Percentiles rank a stretch among this genome's conserved stretches.
Evolutionary conservation across 2,888 invertebrate species (phyloP).

Genomic region (Proisotoma minuta): DNA sequence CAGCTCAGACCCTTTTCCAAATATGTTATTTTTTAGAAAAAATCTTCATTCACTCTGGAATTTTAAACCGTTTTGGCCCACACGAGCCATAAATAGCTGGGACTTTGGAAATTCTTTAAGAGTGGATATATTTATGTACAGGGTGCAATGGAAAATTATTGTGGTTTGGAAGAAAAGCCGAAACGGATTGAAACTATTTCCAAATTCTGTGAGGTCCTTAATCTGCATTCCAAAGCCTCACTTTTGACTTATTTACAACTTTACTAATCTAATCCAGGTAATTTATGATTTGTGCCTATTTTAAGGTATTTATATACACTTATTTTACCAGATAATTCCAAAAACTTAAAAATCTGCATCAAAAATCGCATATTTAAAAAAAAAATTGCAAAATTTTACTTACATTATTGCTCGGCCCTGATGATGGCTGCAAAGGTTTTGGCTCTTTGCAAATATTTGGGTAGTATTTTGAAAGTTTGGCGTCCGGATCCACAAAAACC

Average conservation of each 20-base stretch:
- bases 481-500: conserved; percentile 89
- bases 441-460: conserved; percentile 71
- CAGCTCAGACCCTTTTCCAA: not conserved
- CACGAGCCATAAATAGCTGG: not conserved
- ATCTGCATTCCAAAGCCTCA: too few relatives aligned
- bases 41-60: not conserved
- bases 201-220: conserved; percentile 10
- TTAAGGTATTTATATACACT: too few relatives aligned
- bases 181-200: not conserved
- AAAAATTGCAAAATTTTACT: conserved; percentile 19
- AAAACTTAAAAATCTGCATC: not conserved
- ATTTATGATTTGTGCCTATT: too few relatives aligned
- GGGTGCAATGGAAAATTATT: too few relatives aligned
- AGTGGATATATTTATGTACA: too few relatives aligned
- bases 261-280: too few relatives aligned
- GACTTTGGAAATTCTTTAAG: too few relatives aligned
- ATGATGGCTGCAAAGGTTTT: conserved; percentile 65
- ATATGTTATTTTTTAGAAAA: too few relatives aligned
- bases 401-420: conserved; percentile 24
- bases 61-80: not conserved
- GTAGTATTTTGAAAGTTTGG: conserved; percentile 92
- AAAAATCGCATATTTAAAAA: not conserved
- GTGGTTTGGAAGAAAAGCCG: conserved; percentile 18
- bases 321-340: too few relatives aligned
- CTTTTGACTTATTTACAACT: too few relatives aligned